Conservation (phyloP, 2,797 vertebrate species). For the Crenichthys baileyi region DNA sequence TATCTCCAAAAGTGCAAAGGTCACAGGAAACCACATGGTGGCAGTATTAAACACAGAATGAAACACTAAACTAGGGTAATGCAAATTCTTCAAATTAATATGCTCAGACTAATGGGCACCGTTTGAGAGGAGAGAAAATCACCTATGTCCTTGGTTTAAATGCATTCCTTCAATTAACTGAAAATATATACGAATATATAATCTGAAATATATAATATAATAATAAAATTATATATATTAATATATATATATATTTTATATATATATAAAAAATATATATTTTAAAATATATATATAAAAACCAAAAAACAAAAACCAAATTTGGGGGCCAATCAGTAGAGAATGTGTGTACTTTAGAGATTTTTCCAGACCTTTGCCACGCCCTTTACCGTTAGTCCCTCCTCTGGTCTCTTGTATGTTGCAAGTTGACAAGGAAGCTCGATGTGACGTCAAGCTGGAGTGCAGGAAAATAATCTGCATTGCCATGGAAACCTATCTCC, state of each 20-base stretch:
- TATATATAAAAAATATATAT: too few relatives aligned
- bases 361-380: slow-evolving; percentile 9
- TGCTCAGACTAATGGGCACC: slow-evolving; percentile 9
- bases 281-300: too few relatives aligned
- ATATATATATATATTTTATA: too few relatives aligned
- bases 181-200: not conserved
- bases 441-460: slow-evolving; percentile 70
- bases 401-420: slow-evolving; percentile 46
- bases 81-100: slow-evolving; percentile 6
- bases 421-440: slow-evolving; percentile 67
- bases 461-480: slow-evolving; percentile 59
- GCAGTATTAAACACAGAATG: slow-evolving; percentile 44
- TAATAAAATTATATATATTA: too few relatives aligned
- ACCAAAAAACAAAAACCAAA: not conserved
- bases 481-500: slow-evolving; percentile 81
- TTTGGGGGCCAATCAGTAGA: not conserved
- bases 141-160: not conserved
- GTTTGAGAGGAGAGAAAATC: not conserved
- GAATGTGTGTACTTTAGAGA: not conserved
- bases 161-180: not conserved
- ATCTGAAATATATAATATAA: too few relatives aligned
- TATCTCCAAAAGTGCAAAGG: slow-evolving; percentile 2
- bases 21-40: slow-evolving; percentile 57
- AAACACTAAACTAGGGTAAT: not conserved
- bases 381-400: slow-evolving; percentile 17